Conservation (phyloP, 2,113 vertebrate species). For the Cynocephalus volans region DNA sequence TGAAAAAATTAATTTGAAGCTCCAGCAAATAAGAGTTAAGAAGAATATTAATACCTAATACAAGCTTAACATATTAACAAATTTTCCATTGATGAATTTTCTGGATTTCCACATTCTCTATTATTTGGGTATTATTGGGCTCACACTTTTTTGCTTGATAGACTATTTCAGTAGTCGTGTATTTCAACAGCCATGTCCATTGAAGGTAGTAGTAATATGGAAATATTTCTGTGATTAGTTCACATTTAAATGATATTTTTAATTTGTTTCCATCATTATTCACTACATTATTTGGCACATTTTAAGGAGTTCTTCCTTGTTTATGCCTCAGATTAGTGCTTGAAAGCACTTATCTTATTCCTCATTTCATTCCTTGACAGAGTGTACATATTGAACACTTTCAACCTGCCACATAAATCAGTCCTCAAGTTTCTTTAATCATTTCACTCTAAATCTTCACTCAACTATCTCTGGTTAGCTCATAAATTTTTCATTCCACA, state of each 20-base stretch:
- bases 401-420: slow-evolving; percentile 12
- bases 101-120: not conserved
- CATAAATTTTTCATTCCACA: slow-evolving; percentile 25
- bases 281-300: not conserved
- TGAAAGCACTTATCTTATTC: slow-evolving; percentile 13
- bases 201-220: not conserved
- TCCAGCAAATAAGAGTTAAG: not conserved
- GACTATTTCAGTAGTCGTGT: not conserved
- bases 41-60: not conserved
- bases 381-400: not conserved
- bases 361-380: not conserved
- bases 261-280: not conserved
- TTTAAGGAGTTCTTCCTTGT: not conserved
- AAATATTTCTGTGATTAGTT: not conserved
- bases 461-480: not conserved
- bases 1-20: not conserved
- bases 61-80: not conserved
- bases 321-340: not conserved
- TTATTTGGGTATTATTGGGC: not conserved
- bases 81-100: not conserved
- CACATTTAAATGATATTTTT: not conserved
- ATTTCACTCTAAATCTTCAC: slow-evolving; percentile 37
- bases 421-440: slow-evolving; percentile 7
- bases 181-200: not conserved
- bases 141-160: not conserved